Base-by-base conservation (phyloP, 2,797 vertebrate species). In the Gadopsis bispinosus region DNA sequence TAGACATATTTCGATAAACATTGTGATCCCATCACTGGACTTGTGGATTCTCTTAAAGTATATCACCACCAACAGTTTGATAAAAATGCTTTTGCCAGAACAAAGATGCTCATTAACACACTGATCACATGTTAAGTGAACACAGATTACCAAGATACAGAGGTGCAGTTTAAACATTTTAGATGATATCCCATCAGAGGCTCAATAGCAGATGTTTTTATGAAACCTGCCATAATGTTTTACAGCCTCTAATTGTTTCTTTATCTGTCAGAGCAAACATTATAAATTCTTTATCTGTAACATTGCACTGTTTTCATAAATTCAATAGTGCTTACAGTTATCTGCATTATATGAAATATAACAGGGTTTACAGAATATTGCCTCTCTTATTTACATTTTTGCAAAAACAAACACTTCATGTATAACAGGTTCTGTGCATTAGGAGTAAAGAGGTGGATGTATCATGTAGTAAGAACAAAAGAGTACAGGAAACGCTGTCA, bases 71-170 rank as follows among this genome's bases (percentile, higher is more conserved):
- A 69, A 7, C 12, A 59, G 19, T 53, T 48, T 20, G 16, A 47
- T 77, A 13, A 60, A 60, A 73, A 63, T 64, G n/a, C 19, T 62
- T 74, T 72, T 56, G 41, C 65, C 48, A 56, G 54, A 62, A 47
- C 41, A 80, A 69, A 51, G 26, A 45, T 33, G 33, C 61, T 65
- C 62, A 71, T 69, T 67, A 66, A 55, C 33, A 54, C 1, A 8
- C 22, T 50, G 16, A 66, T 35, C 22, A 50, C 12, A 41, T 65
- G 53, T 69, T 73, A 62, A 64, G 78, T 13, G 13, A 6, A 60
- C 67, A 50, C 33, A 75, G 70, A 72, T 83, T 82, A 75, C 71
- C 60, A 45, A 45, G 73, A 51, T 41, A 73, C 81, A 79, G 43
- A 43, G 45, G 43, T 65, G 45, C 31, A 64, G 41, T 37, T 3